These are phyloP conservation scores for Indicator indicator DNA, from an alignment of 2,113 vertebrate genomes.

Conservation along the genomic window DNA sequence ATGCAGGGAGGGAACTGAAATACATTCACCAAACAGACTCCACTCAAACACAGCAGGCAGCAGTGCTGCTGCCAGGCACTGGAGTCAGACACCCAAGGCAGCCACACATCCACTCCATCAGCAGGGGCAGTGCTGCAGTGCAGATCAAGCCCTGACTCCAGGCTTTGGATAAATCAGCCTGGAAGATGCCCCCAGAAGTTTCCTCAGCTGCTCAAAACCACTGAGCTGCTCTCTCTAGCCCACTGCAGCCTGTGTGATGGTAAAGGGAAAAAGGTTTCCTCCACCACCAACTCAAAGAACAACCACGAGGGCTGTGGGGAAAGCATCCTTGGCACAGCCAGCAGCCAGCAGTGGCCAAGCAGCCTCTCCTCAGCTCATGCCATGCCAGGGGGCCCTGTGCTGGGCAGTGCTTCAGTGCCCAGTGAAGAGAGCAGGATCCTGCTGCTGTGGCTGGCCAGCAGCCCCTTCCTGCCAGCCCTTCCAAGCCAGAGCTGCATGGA, in stretches of 20 bases:
- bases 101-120: slow-evolving; percentile 8
- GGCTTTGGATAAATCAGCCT: not conserved
- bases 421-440: not conserved
- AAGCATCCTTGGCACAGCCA: not conserved
- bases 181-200: not conserved
- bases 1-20: not conserved
- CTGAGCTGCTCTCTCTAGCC: not conserved
- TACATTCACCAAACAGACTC: not conserved
- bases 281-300: not conserved
- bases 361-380: not conserved
- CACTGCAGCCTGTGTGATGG: not conserved
- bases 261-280: not conserved
- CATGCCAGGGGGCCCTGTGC: not conserved
- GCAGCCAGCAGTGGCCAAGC: not conserved
- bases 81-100: not conserved
- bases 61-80: not conserved
- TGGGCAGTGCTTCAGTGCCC: accelerated
- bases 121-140: not conserved
- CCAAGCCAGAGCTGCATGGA: not conserved
- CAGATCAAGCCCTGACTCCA: slow-evolving; percentile 22
- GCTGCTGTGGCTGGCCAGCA: not conserved
- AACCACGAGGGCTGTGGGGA: not conserved
- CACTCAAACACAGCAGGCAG: not conserved
- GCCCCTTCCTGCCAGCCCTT: accelerated
- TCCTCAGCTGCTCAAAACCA: not conserved